phyloP scores from a whole-genome alignment of 2,888 invertebrate genomes.

The Pyrrhia umbra region DNA sequence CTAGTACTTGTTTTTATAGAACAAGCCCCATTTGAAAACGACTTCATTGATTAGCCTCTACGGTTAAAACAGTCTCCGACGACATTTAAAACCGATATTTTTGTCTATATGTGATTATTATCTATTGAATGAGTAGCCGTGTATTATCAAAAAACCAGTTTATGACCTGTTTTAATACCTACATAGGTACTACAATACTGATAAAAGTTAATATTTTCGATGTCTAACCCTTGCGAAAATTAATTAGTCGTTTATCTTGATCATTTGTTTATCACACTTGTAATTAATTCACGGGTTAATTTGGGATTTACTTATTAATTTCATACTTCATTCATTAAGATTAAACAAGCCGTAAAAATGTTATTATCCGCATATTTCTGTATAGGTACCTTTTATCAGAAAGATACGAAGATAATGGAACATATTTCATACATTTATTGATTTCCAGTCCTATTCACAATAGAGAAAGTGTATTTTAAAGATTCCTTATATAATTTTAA shows the following conservation, averaged over 20 bases:
- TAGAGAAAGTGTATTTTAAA: conserved; percentile 1
- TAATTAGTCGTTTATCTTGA: neutral
- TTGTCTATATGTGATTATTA: conserved; percentile 31
- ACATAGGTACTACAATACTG: neutral
- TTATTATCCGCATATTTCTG: neutral
- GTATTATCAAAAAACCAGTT: neutral
- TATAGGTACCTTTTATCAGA: neutral
- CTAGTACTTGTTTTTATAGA: conserved; percentile 22
- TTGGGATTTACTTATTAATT: neutral
- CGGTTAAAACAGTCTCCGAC: conserved; percentile 25
- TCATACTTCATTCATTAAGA: neutral
- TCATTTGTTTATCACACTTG: no score
- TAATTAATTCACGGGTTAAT: neutral
- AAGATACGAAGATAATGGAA: neutral
- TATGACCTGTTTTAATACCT: neutral
- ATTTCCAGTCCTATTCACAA: neutral
- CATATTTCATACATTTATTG: neutral
- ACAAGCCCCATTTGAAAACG: conserved; percentile 9
- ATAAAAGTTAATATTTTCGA: no score
- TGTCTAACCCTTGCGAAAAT: neutral
- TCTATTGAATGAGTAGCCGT: neutral
- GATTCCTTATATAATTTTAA: neutral
- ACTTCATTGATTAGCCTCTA: conserved; percentile 8
- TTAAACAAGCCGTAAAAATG: neutral
- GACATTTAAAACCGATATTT: conserved; percentile 23